These are phyloP conservation scores for Neoscelio sp. DNA, from an alignment of 2,888 invertebrate species.

Conservation along the genomic window DNA sequence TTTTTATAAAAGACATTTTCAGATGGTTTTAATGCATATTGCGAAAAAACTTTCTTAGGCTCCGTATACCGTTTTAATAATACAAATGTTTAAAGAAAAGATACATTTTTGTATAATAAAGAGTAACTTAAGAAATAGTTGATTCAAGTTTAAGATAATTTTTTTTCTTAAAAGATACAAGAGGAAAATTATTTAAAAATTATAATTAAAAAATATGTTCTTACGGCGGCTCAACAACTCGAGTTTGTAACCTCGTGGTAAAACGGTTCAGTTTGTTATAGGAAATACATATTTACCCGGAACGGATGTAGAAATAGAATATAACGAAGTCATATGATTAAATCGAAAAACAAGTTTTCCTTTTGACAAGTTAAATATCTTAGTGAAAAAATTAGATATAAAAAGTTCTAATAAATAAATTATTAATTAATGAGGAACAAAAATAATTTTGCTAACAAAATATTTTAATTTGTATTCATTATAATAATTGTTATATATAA, in stretches of 20 bases:
- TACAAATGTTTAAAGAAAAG: too few species aligned
- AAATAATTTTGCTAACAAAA: too few species aligned
- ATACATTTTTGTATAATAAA: too few species aligned
- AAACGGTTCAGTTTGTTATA: conserved; percentile 44
- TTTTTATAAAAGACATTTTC: too few species aligned
- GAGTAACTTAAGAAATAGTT: too few species aligned
- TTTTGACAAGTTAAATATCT: conserved; percentile 17
- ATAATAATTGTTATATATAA: too few species aligned
- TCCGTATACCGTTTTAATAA: too few species aligned
- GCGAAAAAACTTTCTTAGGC: too few species aligned
- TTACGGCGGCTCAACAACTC: conserved; percentile 4
- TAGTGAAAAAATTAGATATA: conserved; percentile 7
- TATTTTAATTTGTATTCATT: too few species aligned
- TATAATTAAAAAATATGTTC: conserved; percentile 22
- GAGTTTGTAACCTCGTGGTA: conserved; percentile 17
- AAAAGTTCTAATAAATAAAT: conserved; percentile 13
- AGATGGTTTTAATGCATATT: too few species aligned
- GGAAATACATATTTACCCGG: conserved; percentile 37
- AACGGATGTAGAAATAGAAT: conserved; percentile 26
- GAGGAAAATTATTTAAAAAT: conserved; percentile 23
- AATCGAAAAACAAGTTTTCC: conserved; percentile 1
- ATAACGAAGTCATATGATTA: conserved; percentile 42
- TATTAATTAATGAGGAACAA: not conserved
- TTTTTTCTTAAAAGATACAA: too few species aligned
- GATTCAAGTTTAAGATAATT: too few species aligned